Conservation (phyloP, 2,888 invertebrate species). For the Mechanitis messenoides region DNA sequence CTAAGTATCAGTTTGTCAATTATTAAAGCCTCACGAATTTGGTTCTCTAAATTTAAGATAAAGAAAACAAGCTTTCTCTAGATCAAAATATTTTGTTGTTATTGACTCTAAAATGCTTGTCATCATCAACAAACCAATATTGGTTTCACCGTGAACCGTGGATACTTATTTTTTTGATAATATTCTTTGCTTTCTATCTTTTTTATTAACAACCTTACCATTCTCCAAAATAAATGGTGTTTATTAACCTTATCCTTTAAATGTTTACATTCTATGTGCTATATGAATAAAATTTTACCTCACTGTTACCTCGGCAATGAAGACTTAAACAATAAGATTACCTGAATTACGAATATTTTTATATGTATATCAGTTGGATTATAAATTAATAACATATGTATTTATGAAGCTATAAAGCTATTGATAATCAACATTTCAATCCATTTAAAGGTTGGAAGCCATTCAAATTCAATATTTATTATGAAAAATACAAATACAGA, state of each 20-base stretch:
- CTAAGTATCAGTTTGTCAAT: conserved; percentile 80
- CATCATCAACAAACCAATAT: conserved; percentile 76
- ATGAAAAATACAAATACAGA: too few species aligned
- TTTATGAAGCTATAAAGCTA: conserved; percentile 41
- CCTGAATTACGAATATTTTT: conserved; percentile 33
- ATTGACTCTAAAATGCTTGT: conserved; percentile 80
- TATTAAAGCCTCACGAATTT: conserved; percentile 84
- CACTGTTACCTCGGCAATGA: conserved; percentile 17
- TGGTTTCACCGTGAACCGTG: conserved; percentile 83
- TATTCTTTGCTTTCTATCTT: conserved; percentile 33
- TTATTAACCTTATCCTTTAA: conserved; percentile 25
- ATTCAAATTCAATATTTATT: too few species aligned
- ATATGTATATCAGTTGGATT: conserved; percentile 32
- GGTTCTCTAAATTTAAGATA: conserved; percentile 83
- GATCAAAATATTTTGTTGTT: conserved; percentile 87
- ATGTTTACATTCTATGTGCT: too few species aligned
- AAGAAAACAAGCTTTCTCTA: conserved; percentile 90
- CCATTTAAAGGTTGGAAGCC: conserved; percentile 13
- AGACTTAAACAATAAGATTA: conserved; percentile 38
- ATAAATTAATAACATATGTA: conserved; percentile 35
- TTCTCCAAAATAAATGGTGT: conserved; percentile 45
- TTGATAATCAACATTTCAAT: conserved; percentile 39
- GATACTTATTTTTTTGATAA: conserved; percentile 51
- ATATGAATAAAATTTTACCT: not conserved
- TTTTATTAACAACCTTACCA: conserved; percentile 28